Evolutionary conservation across 2,888 invertebrate species (phyloP).

Genomic region (Agrotis segetum): DNA sequence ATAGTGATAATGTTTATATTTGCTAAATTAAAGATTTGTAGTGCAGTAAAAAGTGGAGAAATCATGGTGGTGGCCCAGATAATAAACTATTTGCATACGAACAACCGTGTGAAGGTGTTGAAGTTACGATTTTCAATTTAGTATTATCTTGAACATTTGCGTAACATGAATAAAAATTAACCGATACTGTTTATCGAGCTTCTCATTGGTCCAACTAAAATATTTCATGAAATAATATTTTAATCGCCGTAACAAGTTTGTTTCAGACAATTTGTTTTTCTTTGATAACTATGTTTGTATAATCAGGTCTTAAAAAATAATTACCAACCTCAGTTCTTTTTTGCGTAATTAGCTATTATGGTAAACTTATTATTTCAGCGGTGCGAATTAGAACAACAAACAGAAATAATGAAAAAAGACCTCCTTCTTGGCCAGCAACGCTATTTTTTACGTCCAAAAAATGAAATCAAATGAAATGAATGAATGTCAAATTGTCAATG

Average conservation of each 20-base stretch:
- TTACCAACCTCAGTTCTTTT: constrained; percentile 28
- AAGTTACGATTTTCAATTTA: constrained; percentile 12
- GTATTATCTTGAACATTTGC: background rate
- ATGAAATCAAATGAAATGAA: constrained; percentile 10
- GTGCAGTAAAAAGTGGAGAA: constrained; percentile 11
- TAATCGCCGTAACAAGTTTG: constrained; percentile 8
- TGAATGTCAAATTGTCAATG: background rate
- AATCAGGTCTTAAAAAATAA: background rate
- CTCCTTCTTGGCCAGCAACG: background rate
- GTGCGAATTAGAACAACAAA: constrained; percentile 12
- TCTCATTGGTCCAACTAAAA: constrained; percentile 2
- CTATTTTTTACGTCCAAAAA: constrained; percentile 20
- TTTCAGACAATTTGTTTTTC: constrained; percentile 7
- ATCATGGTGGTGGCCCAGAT: constrained; percentile 22
- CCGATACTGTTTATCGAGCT: background rate
- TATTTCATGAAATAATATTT: constrained; percentile 4
- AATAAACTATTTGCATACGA: background rate
- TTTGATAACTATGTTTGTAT: background rate
- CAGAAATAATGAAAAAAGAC: constrained; percentile 11
- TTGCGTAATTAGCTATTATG: background rate
- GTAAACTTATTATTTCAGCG: background rate
- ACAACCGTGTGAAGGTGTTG: background rate
- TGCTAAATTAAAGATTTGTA: background rate
- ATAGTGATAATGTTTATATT: background rate
- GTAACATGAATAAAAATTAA: too few species aligned